Conservation (phyloP, 1,140 invertebrate genomes). For the Drosophila santomea region DNA sequence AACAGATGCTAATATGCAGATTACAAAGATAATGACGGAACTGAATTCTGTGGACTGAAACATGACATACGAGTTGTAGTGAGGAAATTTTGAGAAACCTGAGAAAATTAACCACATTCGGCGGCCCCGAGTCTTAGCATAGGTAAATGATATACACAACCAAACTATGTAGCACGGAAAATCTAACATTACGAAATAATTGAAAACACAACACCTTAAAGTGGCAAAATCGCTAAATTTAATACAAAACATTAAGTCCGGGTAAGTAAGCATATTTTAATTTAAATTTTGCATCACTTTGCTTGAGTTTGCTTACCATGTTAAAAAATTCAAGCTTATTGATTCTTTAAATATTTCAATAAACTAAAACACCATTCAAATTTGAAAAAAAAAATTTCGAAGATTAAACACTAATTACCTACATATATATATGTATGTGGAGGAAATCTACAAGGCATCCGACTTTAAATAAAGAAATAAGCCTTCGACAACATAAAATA, state of each 20-base stretch:
- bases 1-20: conserved; percentile 35
- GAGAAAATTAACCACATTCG: too few relatives aligned
- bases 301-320: too few relatives aligned
- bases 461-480: neutral
- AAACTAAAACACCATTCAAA: too few relatives aligned
- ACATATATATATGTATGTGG: too few relatives aligned
- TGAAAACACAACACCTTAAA: neutral
- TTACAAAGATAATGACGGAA: conserved; percentile 15
- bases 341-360: too few relatives aligned
- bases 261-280: too few relatives aligned
- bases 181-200: neutral
- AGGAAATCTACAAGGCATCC: too few relatives aligned
- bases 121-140: neutral
- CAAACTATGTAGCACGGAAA: neutral
- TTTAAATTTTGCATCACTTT: too few relatives aligned
- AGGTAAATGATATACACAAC: neutral
- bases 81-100: neutral
- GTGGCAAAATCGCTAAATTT: neutral
- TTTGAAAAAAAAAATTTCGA: too few relatives aligned
- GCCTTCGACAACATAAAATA: conserved; percentile 45
- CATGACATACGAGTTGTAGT: neutral
- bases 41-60: conserved; percentile 2
- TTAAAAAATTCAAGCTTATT: too few relatives aligned
- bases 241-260: neutral
- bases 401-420: too few relatives aligned